phyloP scores from a whole-genome alignment of 2,113 vertebrate genomes.

The Rhabdomys dilectus region DNA sequence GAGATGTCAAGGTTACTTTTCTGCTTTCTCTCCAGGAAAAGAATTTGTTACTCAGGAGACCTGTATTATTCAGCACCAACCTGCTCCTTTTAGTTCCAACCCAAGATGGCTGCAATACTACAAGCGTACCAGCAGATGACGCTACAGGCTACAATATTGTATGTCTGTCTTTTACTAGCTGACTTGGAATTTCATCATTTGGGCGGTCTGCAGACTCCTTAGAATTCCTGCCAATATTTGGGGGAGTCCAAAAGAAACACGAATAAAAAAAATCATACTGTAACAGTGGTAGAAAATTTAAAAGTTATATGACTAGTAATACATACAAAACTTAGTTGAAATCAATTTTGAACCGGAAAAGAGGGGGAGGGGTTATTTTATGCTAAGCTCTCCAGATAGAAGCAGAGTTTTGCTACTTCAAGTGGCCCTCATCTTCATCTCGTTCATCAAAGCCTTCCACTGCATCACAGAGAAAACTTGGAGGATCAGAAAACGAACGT shows the following conservation, averaged over 20 bases:
- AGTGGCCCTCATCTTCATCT: not conserved
- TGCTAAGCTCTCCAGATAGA: not conserved
- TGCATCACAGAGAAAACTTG: not conserved
- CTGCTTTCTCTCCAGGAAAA: not conserved
- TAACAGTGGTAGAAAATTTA: not conserved
- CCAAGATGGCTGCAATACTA: not conserved
- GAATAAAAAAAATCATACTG: not conserved
- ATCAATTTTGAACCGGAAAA: not conserved
- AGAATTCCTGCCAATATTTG: not conserved
- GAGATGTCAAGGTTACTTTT: not conserved
- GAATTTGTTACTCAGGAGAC: not conserved
- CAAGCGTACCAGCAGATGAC: constrained; percentile 42
- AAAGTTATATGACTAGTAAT: not conserved
- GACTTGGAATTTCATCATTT: not conserved
- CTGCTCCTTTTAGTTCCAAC: not conserved
- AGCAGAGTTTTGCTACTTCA: not conserved
- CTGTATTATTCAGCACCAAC: not conserved
- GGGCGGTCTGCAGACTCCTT: not conserved
- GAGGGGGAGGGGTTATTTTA: not conserved
- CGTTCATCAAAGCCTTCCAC: not conserved
- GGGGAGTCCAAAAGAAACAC: not conserved
- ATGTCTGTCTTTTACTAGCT: fast-evolving
- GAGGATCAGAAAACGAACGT: not conserved
- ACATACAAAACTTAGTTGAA: constrained; percentile 18
- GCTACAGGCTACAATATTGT: not conserved